Evolutionary conservation across 2,113 vertebrate species (phyloP).

Genomic region (Pituophis catenifer): DNA sequence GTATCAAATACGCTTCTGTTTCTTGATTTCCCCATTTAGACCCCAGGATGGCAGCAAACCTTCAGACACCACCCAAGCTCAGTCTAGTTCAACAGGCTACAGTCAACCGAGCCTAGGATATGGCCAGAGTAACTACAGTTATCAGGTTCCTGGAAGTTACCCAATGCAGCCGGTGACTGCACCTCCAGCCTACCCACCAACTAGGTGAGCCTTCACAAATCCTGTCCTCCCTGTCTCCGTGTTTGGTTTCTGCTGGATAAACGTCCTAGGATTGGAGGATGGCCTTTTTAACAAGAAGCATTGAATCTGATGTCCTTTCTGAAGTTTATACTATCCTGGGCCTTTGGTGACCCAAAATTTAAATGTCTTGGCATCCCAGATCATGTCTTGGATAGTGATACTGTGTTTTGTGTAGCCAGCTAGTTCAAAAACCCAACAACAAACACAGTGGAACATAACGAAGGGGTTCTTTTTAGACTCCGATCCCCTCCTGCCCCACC

Average conservation of each 20-base stretch:
- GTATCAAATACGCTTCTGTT: not conserved
- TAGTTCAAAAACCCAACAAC: not conserved
- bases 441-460: not conserved
- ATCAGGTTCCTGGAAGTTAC: conserved; percentile 81
- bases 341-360: not conserved
- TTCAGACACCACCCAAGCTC: conserved; percentile 77
- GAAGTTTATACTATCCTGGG: not conserved
- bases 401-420: not conserved
- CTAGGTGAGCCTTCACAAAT: conserved; percentile 69
- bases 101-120: conserved; percentile 80
- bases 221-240: not conserved
- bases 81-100: conserved; percentile 76
- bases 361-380: not conserved
- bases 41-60: conserved; percentile 82
- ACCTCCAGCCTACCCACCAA: conserved; percentile 79
- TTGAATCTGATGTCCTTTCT: not conserved
- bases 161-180: conserved; percentile 79
- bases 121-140: conserved; percentile 82
- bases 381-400: not conserved
- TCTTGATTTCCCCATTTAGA: conserved; percentile 60
- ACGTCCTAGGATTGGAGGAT: not conserved
- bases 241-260: not conserved
- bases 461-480: not conserved
- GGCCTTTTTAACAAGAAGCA: not conserved
- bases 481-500: not conserved